phyloP scores from a whole-genome alignment of 2,888 invertebrate genomes.

The Platycnemis pennipes region DNA sequence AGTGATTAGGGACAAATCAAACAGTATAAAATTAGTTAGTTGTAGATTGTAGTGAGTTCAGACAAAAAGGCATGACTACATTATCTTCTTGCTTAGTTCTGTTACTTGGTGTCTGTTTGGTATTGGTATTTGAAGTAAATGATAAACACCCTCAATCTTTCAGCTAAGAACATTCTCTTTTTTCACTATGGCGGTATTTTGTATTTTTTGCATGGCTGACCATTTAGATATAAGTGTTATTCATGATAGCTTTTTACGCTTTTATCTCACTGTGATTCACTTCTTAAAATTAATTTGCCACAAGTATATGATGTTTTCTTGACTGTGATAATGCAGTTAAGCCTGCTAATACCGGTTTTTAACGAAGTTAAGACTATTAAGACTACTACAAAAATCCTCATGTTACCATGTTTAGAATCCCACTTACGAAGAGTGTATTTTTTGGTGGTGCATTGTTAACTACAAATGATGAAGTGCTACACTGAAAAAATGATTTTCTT shows the following conservation, averaged over 20 bases:
- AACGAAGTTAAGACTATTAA: too few relatives aligned
- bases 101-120: slow-evolving; percentile 32
- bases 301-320: neutral
- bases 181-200: neutral
- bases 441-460: too few relatives aligned
- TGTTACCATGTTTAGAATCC: too few relatives aligned
- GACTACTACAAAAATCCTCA: too few relatives aligned
- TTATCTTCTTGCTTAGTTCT: neutral
- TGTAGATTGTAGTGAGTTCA: slow-evolving; percentile 3
- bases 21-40: neutral
- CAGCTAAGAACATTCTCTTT: neutral
- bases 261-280: neutral
- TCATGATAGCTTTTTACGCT: neutral
- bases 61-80: neutral
- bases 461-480: too few relatives aligned
- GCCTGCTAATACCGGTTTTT: too few relatives aligned
- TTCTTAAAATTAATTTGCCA: too few relatives aligned
- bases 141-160: neutral
- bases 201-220: slow-evolving; percentile 9
- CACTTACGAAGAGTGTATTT: too few relatives aligned
- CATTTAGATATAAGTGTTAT: neutral
- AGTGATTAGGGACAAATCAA: neutral
- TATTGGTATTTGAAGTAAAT: neutral
- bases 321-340: neutral
- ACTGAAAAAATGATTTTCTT: too few relatives aligned